Percentiles rank a stretch among this genome's conserved stretches.
phyloP scores from a whole-genome alignment of 2,797 vertebrate genomes.

The Lacerta viridis region DNA sequence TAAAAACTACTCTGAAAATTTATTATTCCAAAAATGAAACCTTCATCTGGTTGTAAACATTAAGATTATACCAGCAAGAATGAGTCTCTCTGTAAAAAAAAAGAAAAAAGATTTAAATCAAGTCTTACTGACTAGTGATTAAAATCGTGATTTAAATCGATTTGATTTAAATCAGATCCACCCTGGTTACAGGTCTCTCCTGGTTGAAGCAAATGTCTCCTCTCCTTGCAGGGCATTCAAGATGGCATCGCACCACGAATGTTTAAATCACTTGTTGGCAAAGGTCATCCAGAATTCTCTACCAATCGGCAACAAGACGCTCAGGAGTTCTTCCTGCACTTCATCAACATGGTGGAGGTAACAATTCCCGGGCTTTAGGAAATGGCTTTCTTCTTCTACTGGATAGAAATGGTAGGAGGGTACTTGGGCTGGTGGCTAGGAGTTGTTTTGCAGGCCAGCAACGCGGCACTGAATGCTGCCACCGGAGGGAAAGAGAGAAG shows the following conservation, averaged over 20 bases:
- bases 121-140: no score
- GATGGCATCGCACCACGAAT: constrained; percentile 95
- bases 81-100: no score
- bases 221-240: constrained; percentile 89
- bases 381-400: accelerated
- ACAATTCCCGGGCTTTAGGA: constrained; percentile 23
- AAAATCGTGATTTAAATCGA: no score
- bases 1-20: no score
- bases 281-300: constrained; percentile 97
- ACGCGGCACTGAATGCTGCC: neutral
- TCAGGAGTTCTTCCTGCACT: constrained; percentile 98
- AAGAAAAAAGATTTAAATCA: no score
- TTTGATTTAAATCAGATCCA: no score
- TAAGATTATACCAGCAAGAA: no score
- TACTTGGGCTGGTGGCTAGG: neutral
- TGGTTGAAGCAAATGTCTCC: neutral
- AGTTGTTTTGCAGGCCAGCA: neutral
- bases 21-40: no score
- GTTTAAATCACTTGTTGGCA: constrained; percentile 97
- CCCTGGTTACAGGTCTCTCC: no score
- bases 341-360: constrained; percentile 99
- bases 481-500: neutral
- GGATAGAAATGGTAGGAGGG: neutral
- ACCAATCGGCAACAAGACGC: constrained; percentile 98
- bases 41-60: no score